Conservation (phyloP, 2,113 vertebrate species). For the Raphicerus campestris region DNA sequence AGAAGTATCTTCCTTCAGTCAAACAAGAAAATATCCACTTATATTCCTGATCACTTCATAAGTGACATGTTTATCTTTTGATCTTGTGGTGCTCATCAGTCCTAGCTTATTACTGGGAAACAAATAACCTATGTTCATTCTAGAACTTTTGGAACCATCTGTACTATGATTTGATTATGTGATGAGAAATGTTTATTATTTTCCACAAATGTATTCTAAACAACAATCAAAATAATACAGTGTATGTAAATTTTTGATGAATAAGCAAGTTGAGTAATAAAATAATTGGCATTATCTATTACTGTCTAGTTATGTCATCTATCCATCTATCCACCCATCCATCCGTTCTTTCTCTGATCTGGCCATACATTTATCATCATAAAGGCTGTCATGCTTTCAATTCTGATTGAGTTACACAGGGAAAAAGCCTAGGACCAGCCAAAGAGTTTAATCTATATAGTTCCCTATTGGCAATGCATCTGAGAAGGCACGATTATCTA, state of each 20-base stretch:
- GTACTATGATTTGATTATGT: not conserved
- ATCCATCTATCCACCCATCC: not conserved
- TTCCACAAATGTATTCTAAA: not conserved
- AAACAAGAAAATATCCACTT: not conserved
- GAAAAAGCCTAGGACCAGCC: slow-evolving; percentile 61
- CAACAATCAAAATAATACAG: not conserved
- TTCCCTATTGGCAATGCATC: slow-evolving; percentile 52
- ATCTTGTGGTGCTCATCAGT: not conserved
- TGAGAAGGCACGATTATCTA: slow-evolving; percentile 34
- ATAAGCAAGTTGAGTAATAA: not conserved
- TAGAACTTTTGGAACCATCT: not conserved
- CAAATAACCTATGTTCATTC: not conserved
- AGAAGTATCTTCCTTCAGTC: not conserved
- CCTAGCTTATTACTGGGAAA: not conserved
- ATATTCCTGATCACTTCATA: not conserved
- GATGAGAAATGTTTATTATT: not conserved
- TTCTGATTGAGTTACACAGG: slow-evolving; percentile 67
- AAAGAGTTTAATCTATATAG: slow-evolving; percentile 58
- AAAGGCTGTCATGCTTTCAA: slow-evolving; percentile 55
- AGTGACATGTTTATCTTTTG: not conserved
- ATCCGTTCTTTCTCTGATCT: not conserved
- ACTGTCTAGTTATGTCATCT: slow-evolving; percentile 45
- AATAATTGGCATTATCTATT: slow-evolving; percentile 41
- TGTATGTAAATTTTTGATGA: not conserved
- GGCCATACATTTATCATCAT: slow-evolving; percentile 59